Conservation (phyloP, 2,888 invertebrate genomes). For the Galerucella nymphaeae region DNA sequence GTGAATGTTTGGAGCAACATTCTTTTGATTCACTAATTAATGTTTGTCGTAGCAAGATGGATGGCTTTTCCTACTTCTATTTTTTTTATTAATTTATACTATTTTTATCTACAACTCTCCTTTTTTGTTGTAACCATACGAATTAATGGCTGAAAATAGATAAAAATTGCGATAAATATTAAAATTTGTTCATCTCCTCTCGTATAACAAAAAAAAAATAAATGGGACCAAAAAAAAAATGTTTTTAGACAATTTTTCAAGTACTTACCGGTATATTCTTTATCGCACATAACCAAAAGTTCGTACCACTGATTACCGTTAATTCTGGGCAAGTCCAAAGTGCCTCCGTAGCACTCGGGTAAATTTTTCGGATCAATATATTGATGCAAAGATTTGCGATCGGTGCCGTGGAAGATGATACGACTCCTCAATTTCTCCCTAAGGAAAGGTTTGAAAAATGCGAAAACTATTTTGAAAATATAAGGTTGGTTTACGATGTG, state of each 20-base stretch:
- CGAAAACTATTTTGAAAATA: conserved; percentile 90
- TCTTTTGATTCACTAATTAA: not conserved
- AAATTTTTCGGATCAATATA: conserved; percentile 78
- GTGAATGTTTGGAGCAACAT: not conserved
- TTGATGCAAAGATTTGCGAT: conserved; percentile 78
- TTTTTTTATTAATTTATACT: not conserved
- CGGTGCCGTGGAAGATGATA: conserved; percentile 83
- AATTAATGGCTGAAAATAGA: conserved; percentile 65
- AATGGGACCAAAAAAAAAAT: too few relatives aligned
- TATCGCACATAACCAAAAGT: conserved; percentile 76
- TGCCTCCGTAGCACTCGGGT: conserved; percentile 80
- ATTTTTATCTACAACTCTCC: conserved; percentile 48
- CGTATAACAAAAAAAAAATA: too few relatives aligned
- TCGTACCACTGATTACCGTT: conserved; percentile 80
- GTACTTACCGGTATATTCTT: conserved; percentile 76
- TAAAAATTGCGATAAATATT: too few relatives aligned
- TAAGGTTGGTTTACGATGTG: conserved; percentile 92
- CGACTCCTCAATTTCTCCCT: conserved; percentile 85
- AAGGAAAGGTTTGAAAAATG: conserved; percentile 89
- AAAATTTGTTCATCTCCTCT: too few relatives aligned
- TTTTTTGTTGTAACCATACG: conserved; percentile 78
- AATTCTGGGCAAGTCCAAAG: conserved; percentile 74
- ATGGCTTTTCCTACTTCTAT: not conserved
- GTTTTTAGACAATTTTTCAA: not conserved
- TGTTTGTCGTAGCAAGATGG: conserved; percentile 11